Evolutionary conservation across 2,113 vertebrate species (phyloP).

Genomic region (Tachuris rubrigastra): DNA sequence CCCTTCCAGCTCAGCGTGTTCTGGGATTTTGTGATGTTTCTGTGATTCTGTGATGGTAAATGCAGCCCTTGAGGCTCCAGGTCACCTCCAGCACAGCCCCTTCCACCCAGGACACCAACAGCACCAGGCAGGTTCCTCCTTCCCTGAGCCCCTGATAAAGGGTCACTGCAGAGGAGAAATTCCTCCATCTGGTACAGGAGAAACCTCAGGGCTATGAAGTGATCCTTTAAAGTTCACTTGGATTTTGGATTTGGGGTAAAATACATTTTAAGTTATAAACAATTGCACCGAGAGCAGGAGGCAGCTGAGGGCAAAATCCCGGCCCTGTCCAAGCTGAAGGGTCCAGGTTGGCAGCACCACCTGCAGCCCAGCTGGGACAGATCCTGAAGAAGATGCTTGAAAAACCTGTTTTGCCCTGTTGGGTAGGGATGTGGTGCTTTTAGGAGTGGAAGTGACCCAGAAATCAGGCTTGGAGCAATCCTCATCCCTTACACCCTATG

Average conservation of each 20-base stretch:
- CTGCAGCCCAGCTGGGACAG: background rate
- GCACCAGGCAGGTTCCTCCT: background rate
- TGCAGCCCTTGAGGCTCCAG: background rate
- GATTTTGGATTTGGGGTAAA: background rate
- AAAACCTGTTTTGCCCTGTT: background rate
- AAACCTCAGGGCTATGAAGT: background rate
- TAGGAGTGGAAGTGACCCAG: background rate
- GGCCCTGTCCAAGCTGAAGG: background rate
- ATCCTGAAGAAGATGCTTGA: background rate
- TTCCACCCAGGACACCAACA: background rate
- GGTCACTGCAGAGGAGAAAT: background rate
- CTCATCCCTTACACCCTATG: background rate
- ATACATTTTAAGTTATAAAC: background rate
- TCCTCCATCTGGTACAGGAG: background rate
- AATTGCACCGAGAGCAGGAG: background rate
- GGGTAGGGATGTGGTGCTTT: background rate
- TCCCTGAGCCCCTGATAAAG: fast-evolving
- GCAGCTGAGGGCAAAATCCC: background rate
- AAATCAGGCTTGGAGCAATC: background rate
- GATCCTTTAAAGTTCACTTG: background rate
- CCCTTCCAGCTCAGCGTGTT: background rate
- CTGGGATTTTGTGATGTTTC: background rate
- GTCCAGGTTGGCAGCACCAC: fast-evolving
- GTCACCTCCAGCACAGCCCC: background rate
- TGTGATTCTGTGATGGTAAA: background rate